Evolutionary conservation across 92 coral and sea anemone species (phyloP), one percentile per base, ranked within the genome.

Genomic region (Zoanthus sociatus): DNA sequence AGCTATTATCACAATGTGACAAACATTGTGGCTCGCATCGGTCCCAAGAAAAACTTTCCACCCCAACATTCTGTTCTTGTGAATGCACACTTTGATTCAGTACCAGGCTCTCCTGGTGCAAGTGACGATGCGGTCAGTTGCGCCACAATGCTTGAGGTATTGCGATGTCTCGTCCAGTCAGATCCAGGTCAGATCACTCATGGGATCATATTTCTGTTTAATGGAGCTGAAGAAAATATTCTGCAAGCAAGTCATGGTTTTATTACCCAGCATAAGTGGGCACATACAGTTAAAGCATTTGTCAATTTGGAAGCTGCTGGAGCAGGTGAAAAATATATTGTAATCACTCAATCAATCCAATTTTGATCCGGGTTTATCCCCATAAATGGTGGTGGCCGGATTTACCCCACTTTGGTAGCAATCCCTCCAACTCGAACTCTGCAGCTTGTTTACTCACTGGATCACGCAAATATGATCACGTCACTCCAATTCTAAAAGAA

Each of bases 161-260:
- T 97, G 61, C 84, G 99, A 53, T 94, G 96, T 53, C 84, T 97
- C 70, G 87, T 94, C 15, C 89, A 90, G 26, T 93, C 94, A 8
- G 84, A 88, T 12, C 69, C 77, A 58, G 87, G 86, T 48, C 72
- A 75, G 45, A 89, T 97, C 51, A 78, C 77, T 5, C 92, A 95
- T 48, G 96, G 95, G 50, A 84, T 97, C 0, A 93, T 97, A 50
- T 97, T 97, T 55, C 91, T 92, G 47, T 97, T 97, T 71, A 97
- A 97, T 90, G 99, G 99, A 63, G 99, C 99, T 1, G 99, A 97
- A 88, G 99, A 97, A 71, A 95, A 97, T 78, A 67, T 95, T 75
- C 84, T 97, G 30, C 99, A 97, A 77, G 99, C 98, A 3, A 97
- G 99, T 84, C 99, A 97, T 83, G 99, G 99, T 14, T 97, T 97